A percentile compares a stretch with the other conserved stretches of the same genome.
Evolutionary conservation across 2,797 vertebrate genomes (phyloP).

Genomic region (Delichon dasypus): DNA sequence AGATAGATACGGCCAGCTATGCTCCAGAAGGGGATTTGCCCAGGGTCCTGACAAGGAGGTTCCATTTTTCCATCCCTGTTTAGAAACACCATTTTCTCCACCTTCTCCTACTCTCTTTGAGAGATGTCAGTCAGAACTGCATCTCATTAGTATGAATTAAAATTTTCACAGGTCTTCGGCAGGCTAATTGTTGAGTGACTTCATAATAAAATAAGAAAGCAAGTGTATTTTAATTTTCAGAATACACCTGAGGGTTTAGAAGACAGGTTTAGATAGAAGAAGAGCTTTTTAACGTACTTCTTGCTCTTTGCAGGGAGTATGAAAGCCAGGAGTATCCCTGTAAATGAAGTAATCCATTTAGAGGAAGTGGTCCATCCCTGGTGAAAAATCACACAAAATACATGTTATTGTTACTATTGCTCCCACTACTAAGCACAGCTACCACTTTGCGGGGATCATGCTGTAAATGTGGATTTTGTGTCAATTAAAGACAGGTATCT

Average conservation of each 20-base stretch:
- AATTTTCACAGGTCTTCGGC: neutral
- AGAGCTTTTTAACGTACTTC: neutral
- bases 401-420: neutral
- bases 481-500: neutral
- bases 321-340: neutral
- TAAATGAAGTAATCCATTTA: neutral
- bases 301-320: neutral
- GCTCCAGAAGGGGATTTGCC: neutral
- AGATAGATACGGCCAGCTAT: neutral
- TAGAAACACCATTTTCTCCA: neutral
- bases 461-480: neutral
- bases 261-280: neutral
- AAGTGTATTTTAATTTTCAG: neutral
- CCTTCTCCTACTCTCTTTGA: neutral
- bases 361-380: neutral
- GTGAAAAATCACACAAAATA: neutral
- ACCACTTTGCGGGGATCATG: neutral
- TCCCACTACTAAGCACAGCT: neutral
- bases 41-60: neutral
- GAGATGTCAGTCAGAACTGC: neutral
- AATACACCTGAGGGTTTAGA: neutral
- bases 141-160: neutral
- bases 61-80: neutral
- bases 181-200: neutral
- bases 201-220: neutral